Evolutionary conservation across 2,797 vertebrate species (phyloP), one percentile per base, ranked within the genome.

Genomic region (Pangasius larnaudii): DNA sequence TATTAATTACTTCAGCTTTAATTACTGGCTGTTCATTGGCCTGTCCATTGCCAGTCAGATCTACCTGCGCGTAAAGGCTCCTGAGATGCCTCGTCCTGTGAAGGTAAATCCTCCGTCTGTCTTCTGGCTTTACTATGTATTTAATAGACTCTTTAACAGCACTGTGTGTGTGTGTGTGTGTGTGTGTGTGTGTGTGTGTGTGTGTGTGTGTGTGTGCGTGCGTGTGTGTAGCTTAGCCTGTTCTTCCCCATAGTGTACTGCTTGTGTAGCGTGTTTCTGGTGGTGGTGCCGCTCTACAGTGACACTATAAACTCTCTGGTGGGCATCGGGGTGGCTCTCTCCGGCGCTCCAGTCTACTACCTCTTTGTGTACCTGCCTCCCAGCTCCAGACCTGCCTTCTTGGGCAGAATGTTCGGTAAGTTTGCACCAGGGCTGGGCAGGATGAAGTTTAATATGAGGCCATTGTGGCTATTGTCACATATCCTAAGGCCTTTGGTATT

Each of bases 1-100:
- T 65, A 97, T 97, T 89, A 97, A 97, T 93, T 97, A 96, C 89
- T 97, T 97, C 91, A 97, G 97, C 91, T 97, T 97, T 89, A 97
- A 96, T 86, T 97, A 97, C 92, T 97, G 97, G 97, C 89, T 97
- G 65, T 97, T 97, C 87, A 97, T 97, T 5, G 96, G 97, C 82
- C 90, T 97, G 85, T 97, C 97, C 8, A 95, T 97, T 61, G 96
- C 87, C 90, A 96, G 96, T 88, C 96, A 88, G 91, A 96, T 97
- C 77, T 97, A 97, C 93, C 95, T 97, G 77, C 95, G 97, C 10
- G 3, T 96, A 85, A 97, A 95, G 90, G 91, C 89, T 71, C 97
- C 97, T 0, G 93, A 97, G 16, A 46, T 96, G 88, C 93, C 90
- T 69, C 94, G 96, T n/a, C 89, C 85, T 39, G 36, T 92, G 1